Evolutionary conservation across 2,888 invertebrate genomes (phyloP).

Genomic region (Ariolimax columbianus): DNA sequence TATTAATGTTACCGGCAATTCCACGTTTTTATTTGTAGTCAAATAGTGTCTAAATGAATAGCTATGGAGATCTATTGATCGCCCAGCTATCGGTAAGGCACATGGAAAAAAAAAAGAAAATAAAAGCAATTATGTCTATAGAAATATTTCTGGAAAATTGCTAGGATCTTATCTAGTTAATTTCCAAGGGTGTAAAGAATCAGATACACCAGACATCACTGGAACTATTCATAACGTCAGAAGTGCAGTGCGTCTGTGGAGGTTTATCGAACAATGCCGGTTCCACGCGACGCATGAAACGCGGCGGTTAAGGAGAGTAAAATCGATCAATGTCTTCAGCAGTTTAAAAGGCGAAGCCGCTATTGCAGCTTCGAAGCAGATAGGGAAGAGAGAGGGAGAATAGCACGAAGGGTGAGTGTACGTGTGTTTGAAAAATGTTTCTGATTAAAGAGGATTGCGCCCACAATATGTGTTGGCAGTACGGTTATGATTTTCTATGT

Average conservation of each 20-base stretch:
- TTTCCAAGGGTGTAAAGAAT: not conserved
- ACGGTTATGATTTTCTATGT: not conserved
- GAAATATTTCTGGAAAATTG: too few relatives aligned
- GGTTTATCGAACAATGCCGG: not conserved
- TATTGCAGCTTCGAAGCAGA: not conserved
- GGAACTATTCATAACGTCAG: not conserved
- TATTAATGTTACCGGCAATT: too few relatives aligned
- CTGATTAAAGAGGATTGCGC: not conserved
- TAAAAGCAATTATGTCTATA: too few relatives aligned
- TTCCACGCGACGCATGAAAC: not conserved
- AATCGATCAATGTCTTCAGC: not conserved
- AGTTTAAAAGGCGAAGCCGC: not conserved
- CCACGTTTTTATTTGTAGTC: too few relatives aligned
- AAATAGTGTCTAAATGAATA: too few relatives aligned
- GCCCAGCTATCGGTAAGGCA: too few relatives aligned
- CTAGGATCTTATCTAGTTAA: not conserved
- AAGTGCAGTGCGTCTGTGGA: not conserved
- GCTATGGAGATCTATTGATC: too few relatives aligned
- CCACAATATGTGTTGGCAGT: not conserved
- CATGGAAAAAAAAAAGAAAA: too few relatives aligned
- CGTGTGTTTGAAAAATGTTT: not conserved
- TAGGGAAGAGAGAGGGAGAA: not conserved
- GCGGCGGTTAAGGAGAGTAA: not conserved
- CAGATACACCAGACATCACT: not conserved
- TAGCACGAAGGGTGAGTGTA: not conserved